These are phyloP conservation scores for Myotis findleyi DNA, from an alignment of 2,797 vertebrate genomes.

Conservation along the genomic window DNA sequence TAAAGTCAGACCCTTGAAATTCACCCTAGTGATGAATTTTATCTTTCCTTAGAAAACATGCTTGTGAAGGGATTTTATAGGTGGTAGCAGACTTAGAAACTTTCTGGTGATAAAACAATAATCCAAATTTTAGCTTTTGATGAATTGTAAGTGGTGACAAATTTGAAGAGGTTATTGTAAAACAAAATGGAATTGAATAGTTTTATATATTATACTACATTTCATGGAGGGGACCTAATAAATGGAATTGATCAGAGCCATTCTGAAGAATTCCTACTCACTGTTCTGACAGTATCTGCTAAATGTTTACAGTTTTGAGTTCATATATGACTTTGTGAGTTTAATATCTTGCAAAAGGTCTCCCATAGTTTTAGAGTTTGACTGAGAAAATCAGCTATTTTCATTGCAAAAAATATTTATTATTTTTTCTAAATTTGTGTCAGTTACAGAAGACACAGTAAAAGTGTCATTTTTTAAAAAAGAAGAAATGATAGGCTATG, in stretches of 20 bases:
- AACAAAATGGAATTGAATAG: background rate
- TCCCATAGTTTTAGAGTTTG: slow-evolving; percentile 24
- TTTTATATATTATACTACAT: background rate
- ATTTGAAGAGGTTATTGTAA: background rate
- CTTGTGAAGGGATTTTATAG: background rate
- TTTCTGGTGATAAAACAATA: slow-evolving; percentile 12
- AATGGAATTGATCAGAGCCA: background rate
- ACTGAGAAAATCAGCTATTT: slow-evolving; percentile 25
- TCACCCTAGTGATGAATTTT: background rate
- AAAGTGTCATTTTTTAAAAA: background rate
- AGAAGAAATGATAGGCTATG: background rate
- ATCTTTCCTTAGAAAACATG: background rate
- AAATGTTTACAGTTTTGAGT: background rate
- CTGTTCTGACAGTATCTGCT: background rate
- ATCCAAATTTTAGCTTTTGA: background rate
- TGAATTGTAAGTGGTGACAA: background rate
- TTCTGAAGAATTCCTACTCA: background rate
- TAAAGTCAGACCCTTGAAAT: slow-evolving; percentile 14
- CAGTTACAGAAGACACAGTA: background rate
- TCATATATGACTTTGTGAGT: slow-evolving; percentile 13
- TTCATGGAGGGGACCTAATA: background rate
- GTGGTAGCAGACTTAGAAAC: background rate
- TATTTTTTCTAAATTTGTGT: background rate
- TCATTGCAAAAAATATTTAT: background rate
- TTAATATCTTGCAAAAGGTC: slow-evolving; percentile 35